Evolutionary conservation across 1,140 invertebrate genomes (phyloP), one percentile per base, ranked within the genome.

Genomic region (Berghia stephanieae): DNA sequence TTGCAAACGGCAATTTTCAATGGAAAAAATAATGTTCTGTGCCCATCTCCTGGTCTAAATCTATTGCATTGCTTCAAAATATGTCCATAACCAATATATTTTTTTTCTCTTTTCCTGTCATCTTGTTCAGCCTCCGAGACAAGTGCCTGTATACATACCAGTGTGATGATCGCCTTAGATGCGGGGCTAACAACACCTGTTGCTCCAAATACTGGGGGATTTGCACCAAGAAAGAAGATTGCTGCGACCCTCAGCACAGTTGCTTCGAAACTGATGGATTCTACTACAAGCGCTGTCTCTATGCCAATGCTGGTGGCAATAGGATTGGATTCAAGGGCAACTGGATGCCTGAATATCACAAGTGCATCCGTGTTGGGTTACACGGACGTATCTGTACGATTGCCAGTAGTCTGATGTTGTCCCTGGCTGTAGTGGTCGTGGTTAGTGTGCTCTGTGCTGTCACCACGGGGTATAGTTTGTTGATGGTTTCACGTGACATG

Each of bases 141-240:
- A 68, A 52, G 0, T 85, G 84, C 70, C 60, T 85, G 6, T 84
- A 81, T 60, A 82, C 72, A 1, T 82, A 85, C 67, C 83, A 85
- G 38, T 85, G 84, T 75, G 77, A 83, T 27, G 68, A 80, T 18
- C 69, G 78, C 16, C 77, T 81, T 1, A 68, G 66, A n/a, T 85
- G 83, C 74, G 80, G 83, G 3, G n/a, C 38, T 1, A 78, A 78
- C 31, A 81, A 80, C 67, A 77, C 63, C 13, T 85, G 84, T 57
- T 85, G 84, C 55, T 76, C 84, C 57, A 81, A 81, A 60, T 84
- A 82, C 74, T 85, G 83, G 84, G 80, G 80, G 5, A 77, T 80
- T 1, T 84, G 84, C 55, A 63, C 38, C 10, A 43, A 67, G 0
- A 13, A 36, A 1, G 31, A 52, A 2, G 83, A 84, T 40, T 85